These are phyloP conservation scores for Reinhardtius hippoglossoides DNA, from an alignment of 2,113 vertebrate species.

Conservation along the genomic window DNA sequence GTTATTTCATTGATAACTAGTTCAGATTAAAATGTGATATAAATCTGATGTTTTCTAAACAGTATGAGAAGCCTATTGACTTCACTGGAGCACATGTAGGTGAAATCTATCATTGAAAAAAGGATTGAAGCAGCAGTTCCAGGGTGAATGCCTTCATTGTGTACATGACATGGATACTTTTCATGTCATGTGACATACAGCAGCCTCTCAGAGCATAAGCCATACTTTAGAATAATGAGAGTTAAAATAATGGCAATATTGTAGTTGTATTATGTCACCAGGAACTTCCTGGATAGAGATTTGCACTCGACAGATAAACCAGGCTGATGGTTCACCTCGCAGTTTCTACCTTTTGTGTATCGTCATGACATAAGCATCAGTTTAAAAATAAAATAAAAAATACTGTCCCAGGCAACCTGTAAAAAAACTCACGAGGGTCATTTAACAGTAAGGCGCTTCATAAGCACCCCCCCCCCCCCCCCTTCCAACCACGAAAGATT, in stretches of 20 bases:
- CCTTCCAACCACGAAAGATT: neutral
- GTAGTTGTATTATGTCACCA: constrained; percentile 3
- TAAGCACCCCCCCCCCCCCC: neutral
- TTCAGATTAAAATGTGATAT: constrained; percentile 8
- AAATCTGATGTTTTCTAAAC: constrained; percentile 3
- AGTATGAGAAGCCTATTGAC: neutral
- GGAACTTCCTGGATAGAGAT: constrained; percentile 19
- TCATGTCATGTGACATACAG: neutral
- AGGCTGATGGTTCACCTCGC: neutral
- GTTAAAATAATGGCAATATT: neutral
- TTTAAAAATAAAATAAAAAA: too few relatives aligned
- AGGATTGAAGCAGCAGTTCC: neutral
- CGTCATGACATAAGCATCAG: neutral
- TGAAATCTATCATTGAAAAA: neutral
- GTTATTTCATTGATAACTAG: neutral
- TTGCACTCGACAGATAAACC: constrained; percentile 16
- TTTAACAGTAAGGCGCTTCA: neutral
- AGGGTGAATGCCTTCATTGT: neutral
- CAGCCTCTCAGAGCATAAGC: constrained; percentile 11
- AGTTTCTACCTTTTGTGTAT: constrained; percentile 6
- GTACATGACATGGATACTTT: neutral
- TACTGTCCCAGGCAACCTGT: neutral
- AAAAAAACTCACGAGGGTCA: neutral
- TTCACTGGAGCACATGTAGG: neutral
- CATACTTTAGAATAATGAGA: neutral